These are phyloP conservation scores for Serilophus lunatus DNA, from an alignment of 2,113 vertebrate species.

Conservation along the genomic window DNA sequence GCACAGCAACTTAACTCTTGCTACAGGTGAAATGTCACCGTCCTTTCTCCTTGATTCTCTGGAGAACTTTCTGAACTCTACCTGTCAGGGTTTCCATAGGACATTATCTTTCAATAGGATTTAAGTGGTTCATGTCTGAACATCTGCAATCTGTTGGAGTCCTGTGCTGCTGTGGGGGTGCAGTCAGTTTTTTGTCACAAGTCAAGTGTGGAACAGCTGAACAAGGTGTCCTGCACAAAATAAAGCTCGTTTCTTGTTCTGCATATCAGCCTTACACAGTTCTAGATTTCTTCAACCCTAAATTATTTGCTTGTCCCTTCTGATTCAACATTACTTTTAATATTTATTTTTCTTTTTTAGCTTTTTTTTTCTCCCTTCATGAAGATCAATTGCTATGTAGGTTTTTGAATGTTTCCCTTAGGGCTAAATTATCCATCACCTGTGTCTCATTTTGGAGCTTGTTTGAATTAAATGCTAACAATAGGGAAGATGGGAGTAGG, in stretches of 20 bases:
- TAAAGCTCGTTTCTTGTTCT: neutral
- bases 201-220: neutral
- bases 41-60: neutral
- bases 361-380: neutral
- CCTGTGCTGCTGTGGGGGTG: neutral
- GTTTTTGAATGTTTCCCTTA: neutral
- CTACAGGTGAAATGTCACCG: neutral
- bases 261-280: neutral
- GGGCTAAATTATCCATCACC: neutral
- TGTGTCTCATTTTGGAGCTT: neutral
- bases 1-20: neutral
- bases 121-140: neutral
- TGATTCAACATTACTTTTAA: neutral
- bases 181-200: neutral
- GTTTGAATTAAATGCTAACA: neutral
- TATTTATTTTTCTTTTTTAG: neutral
- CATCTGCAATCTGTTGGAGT: neutral
- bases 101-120: neutral
- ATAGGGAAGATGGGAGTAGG: neutral
- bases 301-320: neutral
- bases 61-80: neutral
- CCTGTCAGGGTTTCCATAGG: neutral
- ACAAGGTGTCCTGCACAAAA: neutral
- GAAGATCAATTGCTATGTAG: neutral
- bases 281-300: neutral